Conservation (phyloP, 2,888 invertebrate species). For the Erebia epiphron region DNA sequence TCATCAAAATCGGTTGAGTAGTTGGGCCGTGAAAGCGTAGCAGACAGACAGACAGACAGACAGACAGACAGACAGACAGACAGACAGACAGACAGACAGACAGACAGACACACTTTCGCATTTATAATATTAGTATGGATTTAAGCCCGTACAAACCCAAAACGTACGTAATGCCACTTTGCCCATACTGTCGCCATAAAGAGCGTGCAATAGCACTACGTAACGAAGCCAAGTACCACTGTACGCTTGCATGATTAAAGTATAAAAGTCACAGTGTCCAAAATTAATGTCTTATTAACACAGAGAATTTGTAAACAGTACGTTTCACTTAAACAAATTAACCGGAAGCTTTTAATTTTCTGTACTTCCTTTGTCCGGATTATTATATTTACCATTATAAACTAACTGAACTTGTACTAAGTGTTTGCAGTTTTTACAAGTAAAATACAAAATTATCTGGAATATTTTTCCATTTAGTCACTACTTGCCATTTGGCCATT, state of each 20-base stretch:
- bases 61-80: too few relatives aligned
- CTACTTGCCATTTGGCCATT: too few relatives aligned
- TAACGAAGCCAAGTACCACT: slow-evolving; percentile 7
- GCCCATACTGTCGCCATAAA: slow-evolving; percentile 4
- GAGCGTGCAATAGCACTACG: slow-evolving; percentile 6
- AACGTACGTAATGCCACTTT: slow-evolving; percentile 12
- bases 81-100: too few relatives aligned
- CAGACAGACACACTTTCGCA: too few relatives aligned
- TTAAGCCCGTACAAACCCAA: not conserved
- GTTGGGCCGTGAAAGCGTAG: too few relatives aligned
- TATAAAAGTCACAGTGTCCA: slow-evolving; percentile 15
- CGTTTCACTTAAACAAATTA: slow-evolving; percentile 7
- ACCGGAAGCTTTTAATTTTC: slow-evolving; percentile 12
- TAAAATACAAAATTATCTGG: too few relatives aligned
- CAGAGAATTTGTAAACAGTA: slow-evolving; percentile 5
- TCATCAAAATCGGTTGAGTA: too few relatives aligned
- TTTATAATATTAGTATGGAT: too few relatives aligned
- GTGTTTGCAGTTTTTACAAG: too few relatives aligned
- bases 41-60: too few relatives aligned
- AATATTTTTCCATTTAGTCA: too few relatives aligned
- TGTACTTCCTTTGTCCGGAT: not conserved
- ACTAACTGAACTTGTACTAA: too few relatives aligned
- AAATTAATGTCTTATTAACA: slow-evolving; percentile 8
- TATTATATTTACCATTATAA: not conserved
- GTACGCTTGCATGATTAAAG: slow-evolving; percentile 18